Evolutionary conservation across 1,140 invertebrate species (phyloP), one percentile per base, ranked within the genome.

Genomic region (Cydia pomonella): DNA sequence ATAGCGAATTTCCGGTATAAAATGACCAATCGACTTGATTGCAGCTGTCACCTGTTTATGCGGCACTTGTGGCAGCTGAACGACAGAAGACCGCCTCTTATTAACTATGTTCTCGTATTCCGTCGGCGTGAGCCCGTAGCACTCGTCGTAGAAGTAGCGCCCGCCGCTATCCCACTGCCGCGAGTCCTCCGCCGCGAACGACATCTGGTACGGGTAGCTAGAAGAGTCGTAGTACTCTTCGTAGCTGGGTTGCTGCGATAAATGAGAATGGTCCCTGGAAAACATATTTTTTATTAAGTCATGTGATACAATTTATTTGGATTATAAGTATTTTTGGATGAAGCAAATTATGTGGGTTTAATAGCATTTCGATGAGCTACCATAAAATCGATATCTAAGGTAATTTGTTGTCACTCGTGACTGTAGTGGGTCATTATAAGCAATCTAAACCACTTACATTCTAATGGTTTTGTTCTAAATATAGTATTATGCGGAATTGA

Each of bases 141-240:
- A 79, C 73, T 92, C 89, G 62, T 92, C 84, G 73, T 81, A 88
- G 75, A 91, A 87, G 80, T 92, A 93, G 62, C 87, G 93, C 85
- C 95, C 95, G 88, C 95, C 95, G 38, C 95, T 95, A 79, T 96
- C 95, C 95, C 95, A 96, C 82, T 95, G 95, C 50, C 96, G 94
- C 77, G 96, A 94, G 69, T 96, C 95, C 77, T 95, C 95, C 73
- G 94, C 94, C 9, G 94, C 94, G 85, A 95, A 95, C 59, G 94
- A 94, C 16, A 84, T 84, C 82, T 93, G 94, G 77, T 92, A 94
- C 9, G 91, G 91, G 78, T 93, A 94, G 75, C 94, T 93, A 53
- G 85, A 90, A n/a, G 93, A 87, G 80, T 94, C 94, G 79, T 87
- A 94, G 80, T 92, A 95, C 85, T 94, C 94, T 62, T 95, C 94